A percentile compares a stretch with the other conserved stretches of the same genome.
Conservation (phyloP, 2,113 vertebrate genomes). For the Bagarius yarrelli region DNA sequence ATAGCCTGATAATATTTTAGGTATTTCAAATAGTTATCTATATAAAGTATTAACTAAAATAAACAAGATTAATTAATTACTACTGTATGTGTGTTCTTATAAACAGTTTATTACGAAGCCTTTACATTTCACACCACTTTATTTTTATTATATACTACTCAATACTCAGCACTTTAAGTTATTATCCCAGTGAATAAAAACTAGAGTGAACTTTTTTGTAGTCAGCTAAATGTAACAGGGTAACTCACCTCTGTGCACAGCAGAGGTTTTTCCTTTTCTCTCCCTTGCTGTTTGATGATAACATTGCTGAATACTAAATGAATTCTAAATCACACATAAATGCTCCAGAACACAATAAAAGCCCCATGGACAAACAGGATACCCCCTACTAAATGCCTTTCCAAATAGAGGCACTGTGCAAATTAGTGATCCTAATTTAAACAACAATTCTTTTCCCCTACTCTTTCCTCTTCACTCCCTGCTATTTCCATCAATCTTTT, state of each 20-base stretch:
- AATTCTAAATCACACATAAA: constrained; percentile 53
- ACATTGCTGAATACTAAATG: constrained; percentile 41
- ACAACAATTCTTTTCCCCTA: constrained; percentile 20
- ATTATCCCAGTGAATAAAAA: neutral
- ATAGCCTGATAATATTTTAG: neutral
- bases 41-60: neutral
- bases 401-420: constrained; percentile 51
- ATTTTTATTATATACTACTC: neutral
- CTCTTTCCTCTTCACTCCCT: constrained; percentile 21
- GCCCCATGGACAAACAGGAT: constrained; percentile 47
- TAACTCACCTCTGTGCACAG: neutral
- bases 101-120: neutral
- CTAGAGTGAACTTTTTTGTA: neutral
- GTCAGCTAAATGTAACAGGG: neutral
- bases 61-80: neutral
- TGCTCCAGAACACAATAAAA: constrained; percentile 46
- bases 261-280: constrained; percentile 21
- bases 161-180: neutral
- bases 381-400: constrained; percentile 45
- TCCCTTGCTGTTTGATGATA: constrained; percentile 47
- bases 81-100: neutral
- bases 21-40: neutral
- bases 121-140: neutral
- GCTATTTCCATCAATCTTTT: constrained; percentile 27
- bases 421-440: constrained; percentile 55